Evolutionary conservation across 2,888 invertebrate genomes (phyloP).

Genomic region (Ormyrus thymus): DNA sequence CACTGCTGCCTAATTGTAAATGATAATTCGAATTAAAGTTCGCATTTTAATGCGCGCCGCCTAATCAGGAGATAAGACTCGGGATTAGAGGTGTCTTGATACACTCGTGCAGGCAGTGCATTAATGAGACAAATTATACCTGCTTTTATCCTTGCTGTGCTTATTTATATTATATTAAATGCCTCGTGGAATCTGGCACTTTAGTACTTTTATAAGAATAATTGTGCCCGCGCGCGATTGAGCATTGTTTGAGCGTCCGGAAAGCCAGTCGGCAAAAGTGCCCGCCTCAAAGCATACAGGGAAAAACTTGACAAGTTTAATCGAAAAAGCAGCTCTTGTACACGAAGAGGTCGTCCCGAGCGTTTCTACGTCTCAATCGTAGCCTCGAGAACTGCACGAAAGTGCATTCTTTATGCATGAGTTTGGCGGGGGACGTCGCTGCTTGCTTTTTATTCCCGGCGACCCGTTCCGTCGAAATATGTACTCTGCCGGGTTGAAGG

Average conservation of each 20-base stretch:
- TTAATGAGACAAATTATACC: too few species aligned
- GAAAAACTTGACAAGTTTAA: constrained; percentile 49
- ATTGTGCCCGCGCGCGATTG: background rate
- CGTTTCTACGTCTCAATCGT: constrained; percentile 52
- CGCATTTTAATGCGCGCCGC: constrained; percentile 32
- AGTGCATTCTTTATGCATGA: constrained; percentile 63
- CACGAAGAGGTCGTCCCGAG: constrained; percentile 40
- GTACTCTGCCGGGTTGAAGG: constrained; percentile 39
- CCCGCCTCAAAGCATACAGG: constrained; percentile 9
- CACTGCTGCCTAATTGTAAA: constrained; percentile 48
- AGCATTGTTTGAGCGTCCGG: background rate
- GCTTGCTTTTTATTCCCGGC: constrained; percentile 61
- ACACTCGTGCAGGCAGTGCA: background rate
- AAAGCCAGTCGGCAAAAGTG: constrained; percentile 2
- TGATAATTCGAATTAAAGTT: constrained; percentile 54
- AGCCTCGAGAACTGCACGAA: constrained; percentile 40
- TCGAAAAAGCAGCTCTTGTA: constrained; percentile 37
- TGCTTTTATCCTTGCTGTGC: too few species aligned
- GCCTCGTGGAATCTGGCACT: too few species aligned
- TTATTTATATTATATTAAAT: too few species aligned
- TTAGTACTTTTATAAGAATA: too few species aligned
- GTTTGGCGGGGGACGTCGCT: constrained; percentile 56
- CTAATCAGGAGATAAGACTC: constrained; percentile 34
- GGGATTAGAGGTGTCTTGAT: constrained; percentile 10
- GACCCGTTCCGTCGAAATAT: constrained; percentile 61